phyloP scores from a whole-genome alignment of 2,888 invertebrate species.

The Panzeria rudis region DNA sequence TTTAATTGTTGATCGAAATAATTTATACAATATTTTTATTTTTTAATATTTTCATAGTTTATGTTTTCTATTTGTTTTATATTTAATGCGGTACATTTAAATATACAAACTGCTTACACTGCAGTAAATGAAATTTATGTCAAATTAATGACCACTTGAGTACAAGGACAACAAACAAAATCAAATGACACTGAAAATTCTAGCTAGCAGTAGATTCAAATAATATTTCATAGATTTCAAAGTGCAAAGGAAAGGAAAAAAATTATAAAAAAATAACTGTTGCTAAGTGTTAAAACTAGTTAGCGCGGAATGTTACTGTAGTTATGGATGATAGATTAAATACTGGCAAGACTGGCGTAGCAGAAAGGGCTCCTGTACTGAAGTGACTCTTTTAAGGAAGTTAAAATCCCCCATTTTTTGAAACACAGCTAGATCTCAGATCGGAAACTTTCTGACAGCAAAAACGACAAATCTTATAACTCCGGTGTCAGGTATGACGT shows the following conservation, averaged over 20 bases:
- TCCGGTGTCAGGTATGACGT: too few relatives aligned
- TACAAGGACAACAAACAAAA: conserved; percentile 7
- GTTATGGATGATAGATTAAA: not conserved
- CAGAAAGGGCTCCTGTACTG: too few relatives aligned
- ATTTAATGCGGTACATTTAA: not conserved
- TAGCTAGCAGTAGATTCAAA: not conserved
- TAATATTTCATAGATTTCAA: not conserved
- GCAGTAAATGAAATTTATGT: conserved; percentile 3
- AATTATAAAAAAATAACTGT: conserved; percentile 1
- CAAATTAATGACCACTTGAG: not conserved
- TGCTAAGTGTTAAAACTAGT: conserved; percentile 9
- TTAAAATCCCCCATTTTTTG: too few relatives aligned
- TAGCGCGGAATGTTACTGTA: not conserved
- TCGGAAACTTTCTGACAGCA: too few relatives aligned
- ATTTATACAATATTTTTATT: not conserved
- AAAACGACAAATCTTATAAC: too few relatives aligned
- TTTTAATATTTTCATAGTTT: not conserved
- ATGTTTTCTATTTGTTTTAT: not conserved
- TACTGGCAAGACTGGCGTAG: too few relatives aligned
- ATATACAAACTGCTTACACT: not conserved
- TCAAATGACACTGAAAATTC: conserved; percentile 1
- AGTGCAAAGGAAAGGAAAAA: not conserved
- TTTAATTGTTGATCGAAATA: conserved; percentile 12
- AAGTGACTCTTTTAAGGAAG: too few relatives aligned
- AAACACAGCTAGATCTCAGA: too few relatives aligned